A percentile compares a stretch with the other conserved stretches of the same genome.
Conservation (phyloP, 2,888 invertebrate genomes). For the Drosophila hamatofila region DNA sequence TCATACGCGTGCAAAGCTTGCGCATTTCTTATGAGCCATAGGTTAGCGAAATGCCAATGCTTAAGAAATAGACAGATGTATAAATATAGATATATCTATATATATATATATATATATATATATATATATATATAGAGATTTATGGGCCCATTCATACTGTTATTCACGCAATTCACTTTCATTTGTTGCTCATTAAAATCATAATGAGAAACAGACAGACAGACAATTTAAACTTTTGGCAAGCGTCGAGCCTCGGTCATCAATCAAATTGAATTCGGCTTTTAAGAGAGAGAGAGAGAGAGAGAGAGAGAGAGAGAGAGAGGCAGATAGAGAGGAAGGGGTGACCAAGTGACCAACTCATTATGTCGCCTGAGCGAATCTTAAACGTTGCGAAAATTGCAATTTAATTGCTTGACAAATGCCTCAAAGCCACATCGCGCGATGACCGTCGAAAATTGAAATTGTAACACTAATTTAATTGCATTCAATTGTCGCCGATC, state of each 20-base stretch:
- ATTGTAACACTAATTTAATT: constrained; percentile 40
- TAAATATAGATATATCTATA: background rate
- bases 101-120: background rate
- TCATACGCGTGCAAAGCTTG: background rate
- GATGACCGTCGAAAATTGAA: constrained; percentile 8
- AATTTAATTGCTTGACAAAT: constrained; percentile 67
- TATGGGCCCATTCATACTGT: constrained; percentile 2
- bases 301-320: no score
- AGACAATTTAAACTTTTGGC: constrained; percentile 36
- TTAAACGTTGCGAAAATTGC: constrained; percentile 69
- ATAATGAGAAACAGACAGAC: constrained; percentile 51
- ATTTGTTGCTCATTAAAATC: constrained; percentile 73
- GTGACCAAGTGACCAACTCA: constrained; percentile 10
- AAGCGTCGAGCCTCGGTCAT: constrained; percentile 44
- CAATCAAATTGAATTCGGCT: constrained; percentile 57
- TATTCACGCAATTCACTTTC: constrained; percentile 53
- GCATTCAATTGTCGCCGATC: constrained; percentile 30
- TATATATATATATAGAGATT: constrained; percentile 2
- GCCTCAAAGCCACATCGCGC: constrained; percentile 17
- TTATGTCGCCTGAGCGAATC: constrained; percentile 54
- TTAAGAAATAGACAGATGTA: constrained; percentile 7
- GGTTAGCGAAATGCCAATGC: constrained; percentile 26
- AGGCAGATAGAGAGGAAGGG: no score
- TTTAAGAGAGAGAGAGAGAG: background rate
- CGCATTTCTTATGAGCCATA: constrained; percentile 17